phyloP scores from a whole-genome alignment of 2,888 invertebrate species.

The Ectemnius cavifrons region DNA sequence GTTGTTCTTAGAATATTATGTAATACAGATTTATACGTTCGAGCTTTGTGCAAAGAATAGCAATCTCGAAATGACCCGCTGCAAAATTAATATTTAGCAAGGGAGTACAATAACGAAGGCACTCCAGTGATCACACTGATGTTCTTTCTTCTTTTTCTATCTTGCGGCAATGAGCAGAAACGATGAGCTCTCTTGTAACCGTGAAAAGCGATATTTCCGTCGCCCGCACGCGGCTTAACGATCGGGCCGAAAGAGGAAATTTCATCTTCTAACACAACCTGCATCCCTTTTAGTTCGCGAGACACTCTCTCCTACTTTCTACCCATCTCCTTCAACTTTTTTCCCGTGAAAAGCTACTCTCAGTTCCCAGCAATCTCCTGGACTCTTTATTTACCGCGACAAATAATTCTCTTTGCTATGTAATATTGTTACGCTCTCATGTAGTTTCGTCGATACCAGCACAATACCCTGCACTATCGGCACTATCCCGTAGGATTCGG shows the following conservation, averaged over 20 bases:
- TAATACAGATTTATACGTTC: too few relatives aligned
- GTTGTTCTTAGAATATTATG: too few relatives aligned
- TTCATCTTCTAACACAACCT: conserved; percentile 55
- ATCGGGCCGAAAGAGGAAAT: conserved; percentile 59
- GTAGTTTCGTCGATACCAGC: conserved; percentile 54
- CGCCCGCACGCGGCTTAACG: conserved; percentile 55
- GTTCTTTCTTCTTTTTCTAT: conserved; percentile 6
- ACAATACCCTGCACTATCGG: conserved; percentile 61
- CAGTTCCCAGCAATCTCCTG: conserved; percentile 4
- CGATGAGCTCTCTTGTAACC: conserved; percentile 51
- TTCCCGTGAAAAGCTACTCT: too few relatives aligned
- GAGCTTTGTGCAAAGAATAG: too few relatives aligned
- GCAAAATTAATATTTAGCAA: too few relatives aligned
- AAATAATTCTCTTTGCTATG: conserved; percentile 55
- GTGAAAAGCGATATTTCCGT: conserved; percentile 60
- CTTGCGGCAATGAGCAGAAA: conserved; percentile 36
- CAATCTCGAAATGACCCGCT: too few relatives aligned
- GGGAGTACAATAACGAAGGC: conserved; percentile 2
- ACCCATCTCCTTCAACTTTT: neutral
- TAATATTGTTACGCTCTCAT: conserved; percentile 60
- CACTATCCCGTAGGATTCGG: conserved; percentile 51
- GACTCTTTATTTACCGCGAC: conserved; percentile 49
- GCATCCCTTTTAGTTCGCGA: conserved; percentile 33
- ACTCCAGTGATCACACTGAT: neutral
- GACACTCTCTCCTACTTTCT: conserved; percentile 16